Evolutionary conservation across 2,113 vertebrate genomes (phyloP).

Genomic region (Phalacrocorax aristotelis): DNA sequence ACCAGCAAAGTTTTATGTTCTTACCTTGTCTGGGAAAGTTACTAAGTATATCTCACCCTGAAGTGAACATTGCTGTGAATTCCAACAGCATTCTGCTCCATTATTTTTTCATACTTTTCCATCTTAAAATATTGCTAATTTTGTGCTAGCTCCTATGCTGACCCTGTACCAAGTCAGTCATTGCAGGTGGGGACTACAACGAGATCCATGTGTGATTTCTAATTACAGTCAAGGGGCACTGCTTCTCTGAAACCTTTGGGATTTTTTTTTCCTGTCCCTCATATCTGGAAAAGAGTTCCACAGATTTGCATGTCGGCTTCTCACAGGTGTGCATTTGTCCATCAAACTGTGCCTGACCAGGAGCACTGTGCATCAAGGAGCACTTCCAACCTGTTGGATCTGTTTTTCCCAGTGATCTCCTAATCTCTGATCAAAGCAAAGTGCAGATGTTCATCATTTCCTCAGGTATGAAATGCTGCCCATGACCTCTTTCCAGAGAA

Average conservation of each 20-base stretch:
- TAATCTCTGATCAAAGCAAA: not conserved
- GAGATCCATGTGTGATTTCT: not conserved
- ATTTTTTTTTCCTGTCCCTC: not conserved
- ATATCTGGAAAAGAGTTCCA: not conserved
- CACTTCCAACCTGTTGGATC: not conserved
- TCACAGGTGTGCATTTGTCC: not conserved
- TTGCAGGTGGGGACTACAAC: too few relatives aligned
- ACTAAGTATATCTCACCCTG: not conserved
- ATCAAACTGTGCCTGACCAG: not conserved
- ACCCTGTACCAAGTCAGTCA: rapidly evolving
- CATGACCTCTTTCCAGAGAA: not conserved
- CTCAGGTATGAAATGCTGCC: not conserved
- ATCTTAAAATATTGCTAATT: not conserved
- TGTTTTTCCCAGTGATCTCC: not conserved
- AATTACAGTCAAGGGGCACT: not conserved
- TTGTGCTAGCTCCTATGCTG: not conserved
- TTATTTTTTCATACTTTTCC: not conserved
- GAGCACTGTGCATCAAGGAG: not conserved
- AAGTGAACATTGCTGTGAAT: not conserved
- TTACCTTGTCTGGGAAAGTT: not conserved
- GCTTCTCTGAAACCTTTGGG: not conserved
- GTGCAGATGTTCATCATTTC: not conserved
- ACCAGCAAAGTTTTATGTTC: not conserved
- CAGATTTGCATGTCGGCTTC: not conserved
- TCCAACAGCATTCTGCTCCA: not conserved